phyloP scores from a whole-genome alignment of 2,113 vertebrate species.

The Vulpes lagopus region DNA sequence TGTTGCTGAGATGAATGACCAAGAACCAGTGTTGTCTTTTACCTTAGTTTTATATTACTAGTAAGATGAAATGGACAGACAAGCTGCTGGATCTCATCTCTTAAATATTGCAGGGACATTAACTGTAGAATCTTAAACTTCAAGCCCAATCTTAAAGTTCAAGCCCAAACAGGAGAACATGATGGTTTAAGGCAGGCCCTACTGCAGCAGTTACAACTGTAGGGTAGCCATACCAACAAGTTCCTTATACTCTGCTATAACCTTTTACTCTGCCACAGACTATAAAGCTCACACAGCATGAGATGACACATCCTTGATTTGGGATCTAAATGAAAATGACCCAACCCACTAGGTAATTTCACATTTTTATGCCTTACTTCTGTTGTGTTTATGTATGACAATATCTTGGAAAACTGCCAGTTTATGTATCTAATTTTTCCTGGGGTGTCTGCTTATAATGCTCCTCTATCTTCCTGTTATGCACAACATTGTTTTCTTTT shows the following conservation, averaged over 20 bases:
- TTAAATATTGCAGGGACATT: background rate
- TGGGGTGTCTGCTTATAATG: background rate
- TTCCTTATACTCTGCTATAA: background rate
- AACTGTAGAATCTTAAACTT: background rate
- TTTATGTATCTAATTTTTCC: background rate
- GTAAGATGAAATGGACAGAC: background rate
- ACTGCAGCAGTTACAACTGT: background rate
- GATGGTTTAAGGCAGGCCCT: background rate
- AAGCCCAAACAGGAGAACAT: background rate
- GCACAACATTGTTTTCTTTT: background rate
- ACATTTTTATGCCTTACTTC: background rate
- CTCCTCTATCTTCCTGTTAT: background rate
- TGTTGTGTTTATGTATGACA: constrained; percentile 3
- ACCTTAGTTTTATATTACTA: background rate
- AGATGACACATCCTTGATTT: background rate
- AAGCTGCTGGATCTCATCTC: background rate
- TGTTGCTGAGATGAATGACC: background rate
- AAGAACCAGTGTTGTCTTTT: background rate
- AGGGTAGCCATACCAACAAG: background rate
- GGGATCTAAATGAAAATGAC: background rate
- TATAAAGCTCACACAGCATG: background rate
- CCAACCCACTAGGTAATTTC: background rate
- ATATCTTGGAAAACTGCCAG: background rate
- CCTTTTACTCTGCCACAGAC: background rate
- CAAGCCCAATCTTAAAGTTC: background rate